Conservation (phyloP, 2,888 invertebrate species). For the Lithodes maja region DNA sequence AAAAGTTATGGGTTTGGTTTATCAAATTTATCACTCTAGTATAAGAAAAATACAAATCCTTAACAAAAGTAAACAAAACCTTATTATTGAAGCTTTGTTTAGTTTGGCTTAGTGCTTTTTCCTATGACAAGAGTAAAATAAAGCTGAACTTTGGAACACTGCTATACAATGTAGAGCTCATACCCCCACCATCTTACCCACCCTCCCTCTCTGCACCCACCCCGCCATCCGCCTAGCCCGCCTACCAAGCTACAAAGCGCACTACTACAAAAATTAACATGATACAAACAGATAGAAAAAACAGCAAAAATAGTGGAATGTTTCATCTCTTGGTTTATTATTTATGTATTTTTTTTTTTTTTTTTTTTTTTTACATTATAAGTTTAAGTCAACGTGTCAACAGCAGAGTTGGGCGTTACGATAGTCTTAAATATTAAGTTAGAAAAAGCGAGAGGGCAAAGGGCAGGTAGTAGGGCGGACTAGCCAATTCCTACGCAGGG, state of each 20-base stretch:
- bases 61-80: too few relatives aligned
- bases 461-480: slow-evolving; percentile 26
- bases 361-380: slow-evolving; percentile 54
- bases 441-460: slow-evolving; percentile 56
- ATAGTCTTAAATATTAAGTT: slow-evolving; percentile 59
- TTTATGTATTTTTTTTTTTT: slow-evolving; percentile 49
- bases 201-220: background rate
- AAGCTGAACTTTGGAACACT: too few relatives aligned
- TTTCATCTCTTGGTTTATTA: slow-evolving; percentile 65
- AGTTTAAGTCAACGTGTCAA: slow-evolving; percentile 59
- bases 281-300: slow-evolving; percentile 70
- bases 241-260: slow-evolving; percentile 59
- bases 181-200: background rate
- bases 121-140: too few relatives aligned
- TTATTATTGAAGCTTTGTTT: too few relatives aligned
- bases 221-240: slow-evolving; percentile 44
- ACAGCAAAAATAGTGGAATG: slow-evolving; percentile 70
- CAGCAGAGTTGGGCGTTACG: slow-evolving; percentile 55
- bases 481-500: too few relatives aligned
- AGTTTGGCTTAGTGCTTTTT: too few relatives aligned
- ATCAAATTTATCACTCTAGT: too few relatives aligned
- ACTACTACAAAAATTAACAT: slow-evolving; percentile 68
- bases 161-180: background rate
- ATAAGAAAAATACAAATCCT: too few relatives aligned
- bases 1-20: background rate